Conservation (phyloP, 2,888 invertebrate species). For the Cantharis nigra region DNA sequence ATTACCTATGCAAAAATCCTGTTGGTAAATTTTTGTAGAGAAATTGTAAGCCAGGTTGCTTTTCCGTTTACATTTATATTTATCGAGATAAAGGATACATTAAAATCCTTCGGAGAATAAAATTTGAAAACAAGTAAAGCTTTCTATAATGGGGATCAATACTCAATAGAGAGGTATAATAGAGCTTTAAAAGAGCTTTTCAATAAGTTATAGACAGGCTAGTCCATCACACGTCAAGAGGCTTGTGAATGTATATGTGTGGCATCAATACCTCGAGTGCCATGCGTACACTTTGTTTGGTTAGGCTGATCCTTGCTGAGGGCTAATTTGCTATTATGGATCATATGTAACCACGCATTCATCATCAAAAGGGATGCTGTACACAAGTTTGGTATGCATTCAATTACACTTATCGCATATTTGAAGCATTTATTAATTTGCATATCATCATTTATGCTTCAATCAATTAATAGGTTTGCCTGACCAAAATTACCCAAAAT, state of each 20-base stretch:
- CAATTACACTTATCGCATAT: conserved; percentile 2
- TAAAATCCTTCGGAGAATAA: background rate
- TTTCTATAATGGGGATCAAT: conserved; percentile 28
- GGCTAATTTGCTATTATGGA: conserved; percentile 37
- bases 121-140: conserved; percentile 14
- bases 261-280: conserved; percentile 33
- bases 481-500: too few relatives aligned
- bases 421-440: background rate
- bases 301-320: conserved; percentile 40
- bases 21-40: background rate
- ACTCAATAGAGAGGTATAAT: conserved; percentile 29
- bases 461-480: background rate
- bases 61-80: background rate
- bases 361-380: conserved; percentile 18
- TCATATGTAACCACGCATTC: conserved; percentile 31
- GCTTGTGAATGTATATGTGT: conserved; percentile 23
- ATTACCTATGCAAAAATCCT: background rate
- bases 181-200: conserved; percentile 29
- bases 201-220: conserved; percentile 32
- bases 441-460: background rate
- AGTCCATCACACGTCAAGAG: conserved; percentile 34
- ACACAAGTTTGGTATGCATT: background rate
- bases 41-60: background rate
- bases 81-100: background rate
- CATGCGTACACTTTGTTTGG: conserved; percentile 36